Evolutionary conservation across 2,113 vertebrate genomes (phyloP).

Genomic region (Eurystomus gularis): DNA sequence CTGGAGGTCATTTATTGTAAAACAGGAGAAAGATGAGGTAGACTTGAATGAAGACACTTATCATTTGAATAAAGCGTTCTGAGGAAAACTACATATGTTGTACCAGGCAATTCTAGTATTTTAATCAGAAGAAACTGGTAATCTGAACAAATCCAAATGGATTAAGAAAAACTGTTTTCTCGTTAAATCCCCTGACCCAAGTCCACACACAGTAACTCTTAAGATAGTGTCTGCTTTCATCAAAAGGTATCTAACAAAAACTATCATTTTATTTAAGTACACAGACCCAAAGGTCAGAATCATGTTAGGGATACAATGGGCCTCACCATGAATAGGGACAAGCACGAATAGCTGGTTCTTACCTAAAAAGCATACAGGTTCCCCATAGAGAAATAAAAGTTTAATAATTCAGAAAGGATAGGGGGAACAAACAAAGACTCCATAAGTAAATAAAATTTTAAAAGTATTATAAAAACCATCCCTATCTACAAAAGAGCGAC

Average conservation of each 20-base stretch:
- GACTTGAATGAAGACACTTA: not conserved
- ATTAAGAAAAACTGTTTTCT: not conserved
- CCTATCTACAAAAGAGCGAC: not conserved
- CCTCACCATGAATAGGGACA: not conserved
- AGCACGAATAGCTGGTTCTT: not conserved
- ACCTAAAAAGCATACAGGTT: not conserved
- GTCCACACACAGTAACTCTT: not conserved
- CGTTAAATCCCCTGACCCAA: not conserved
- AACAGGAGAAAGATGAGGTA: not conserved
- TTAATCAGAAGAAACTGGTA: not conserved
- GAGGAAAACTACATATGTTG: not conserved
- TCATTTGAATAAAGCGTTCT: not conserved
- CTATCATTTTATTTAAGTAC: not conserved
- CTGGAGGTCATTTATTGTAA: not conserved
- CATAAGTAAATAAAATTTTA: fast-evolving
- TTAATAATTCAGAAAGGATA: not conserved
- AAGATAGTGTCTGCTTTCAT: not conserved
- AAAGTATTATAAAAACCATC: not conserved
- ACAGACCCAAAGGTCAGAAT: not conserved
- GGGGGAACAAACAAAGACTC: not conserved
- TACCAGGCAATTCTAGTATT: not conserved
- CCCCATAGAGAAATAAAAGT: not conserved
- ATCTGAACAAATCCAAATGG: not conserved
- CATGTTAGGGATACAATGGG: not conserved
- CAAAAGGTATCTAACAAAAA: not conserved